A percentile compares a stretch with the other conserved stretches of the same genome.
These are phyloP conservation scores for Oreochromis tanganicae DNA, from an alignment of 2,113 vertebrate genomes.

Conservation along the genomic window DNA sequence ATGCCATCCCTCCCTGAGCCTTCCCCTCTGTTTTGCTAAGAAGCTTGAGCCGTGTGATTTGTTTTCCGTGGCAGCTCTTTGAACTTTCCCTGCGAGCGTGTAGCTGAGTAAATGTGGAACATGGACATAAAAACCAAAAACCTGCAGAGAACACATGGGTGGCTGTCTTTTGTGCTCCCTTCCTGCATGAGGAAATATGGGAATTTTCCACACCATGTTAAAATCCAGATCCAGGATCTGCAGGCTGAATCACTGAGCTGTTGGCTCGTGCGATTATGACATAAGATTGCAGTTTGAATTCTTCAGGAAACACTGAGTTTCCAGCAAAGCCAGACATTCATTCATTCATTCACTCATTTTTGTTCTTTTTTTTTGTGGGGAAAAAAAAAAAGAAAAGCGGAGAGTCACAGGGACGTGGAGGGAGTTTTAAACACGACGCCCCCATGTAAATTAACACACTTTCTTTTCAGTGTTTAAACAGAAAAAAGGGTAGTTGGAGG, in stretches of 20 bases:
- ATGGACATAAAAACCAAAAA: not conserved
- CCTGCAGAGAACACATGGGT: not conserved
- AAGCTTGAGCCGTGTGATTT: conserved; percentile 12
- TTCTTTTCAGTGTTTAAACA: not conserved
- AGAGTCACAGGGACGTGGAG: conserved; percentile 36
- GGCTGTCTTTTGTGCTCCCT: not conserved
- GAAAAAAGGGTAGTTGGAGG: not conserved
- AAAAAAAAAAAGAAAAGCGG: accelerated
- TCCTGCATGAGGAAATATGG: not conserved
- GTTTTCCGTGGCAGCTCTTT: conserved; percentile 26
- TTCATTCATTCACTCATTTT: conserved; percentile 20
- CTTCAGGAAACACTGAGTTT: not conserved
- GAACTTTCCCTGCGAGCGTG: not conserved
- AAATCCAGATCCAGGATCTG: not conserved
- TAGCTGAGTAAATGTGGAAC: conserved; percentile 22
- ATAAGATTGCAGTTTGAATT: not conserved
- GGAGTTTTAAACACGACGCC: conserved; percentile 39
- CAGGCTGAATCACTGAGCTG: not conserved
- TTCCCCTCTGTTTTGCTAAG: conserved; percentile 15
- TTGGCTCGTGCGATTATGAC: not conserved
- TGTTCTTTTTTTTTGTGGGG: not conserved
- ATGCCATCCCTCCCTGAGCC: not conserved
- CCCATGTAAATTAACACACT: conserved; percentile 24
- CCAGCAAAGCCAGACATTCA: not conserved
- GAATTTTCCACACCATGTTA: not conserved